Conservation (phyloP, 2,888 invertebrate species). For the Holacanthella duospinosa region DNA sequence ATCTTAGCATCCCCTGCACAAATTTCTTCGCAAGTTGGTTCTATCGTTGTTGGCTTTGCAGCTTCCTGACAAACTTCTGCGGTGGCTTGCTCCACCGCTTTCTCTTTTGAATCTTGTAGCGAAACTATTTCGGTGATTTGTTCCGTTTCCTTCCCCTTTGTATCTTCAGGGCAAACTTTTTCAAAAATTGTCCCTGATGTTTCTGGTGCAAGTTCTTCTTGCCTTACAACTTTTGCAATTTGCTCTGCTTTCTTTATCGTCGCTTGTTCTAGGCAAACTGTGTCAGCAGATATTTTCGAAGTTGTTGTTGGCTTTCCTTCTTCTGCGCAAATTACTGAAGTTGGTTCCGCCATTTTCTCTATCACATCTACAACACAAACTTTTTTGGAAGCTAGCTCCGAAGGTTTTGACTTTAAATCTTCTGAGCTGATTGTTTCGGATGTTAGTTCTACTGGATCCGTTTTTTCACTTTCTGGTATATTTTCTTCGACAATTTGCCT, state of each 20-base stretch:
- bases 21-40: too few species aligned
- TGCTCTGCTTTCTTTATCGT: not conserved
- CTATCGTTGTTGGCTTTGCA: too few species aligned
- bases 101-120: too few species aligned
- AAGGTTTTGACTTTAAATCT: not conserved
- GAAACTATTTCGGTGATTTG: too few species aligned
- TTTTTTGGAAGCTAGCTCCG: not conserved
- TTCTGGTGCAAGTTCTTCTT: not conserved
- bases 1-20: too few species aligned
- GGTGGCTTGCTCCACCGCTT: not conserved
- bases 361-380: not conserved
- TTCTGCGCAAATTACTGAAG: not conserved
- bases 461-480: not conserved
- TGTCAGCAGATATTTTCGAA: not conserved
- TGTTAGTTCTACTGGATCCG: not conserved
- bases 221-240: not conserved
- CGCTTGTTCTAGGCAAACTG: not conserved
- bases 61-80: not conserved
- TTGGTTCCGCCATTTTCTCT: not conserved
- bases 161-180: too few species aligned
- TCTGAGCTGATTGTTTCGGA: not conserved
- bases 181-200: not conserved
- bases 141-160: too few species aligned
- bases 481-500: too few species aligned
- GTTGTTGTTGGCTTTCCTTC: not conserved